Evolutionary conservation across 92 coral and sea anemone genomes (phyloP).

Genomic region (Zoanthus sociatus): DNA sequence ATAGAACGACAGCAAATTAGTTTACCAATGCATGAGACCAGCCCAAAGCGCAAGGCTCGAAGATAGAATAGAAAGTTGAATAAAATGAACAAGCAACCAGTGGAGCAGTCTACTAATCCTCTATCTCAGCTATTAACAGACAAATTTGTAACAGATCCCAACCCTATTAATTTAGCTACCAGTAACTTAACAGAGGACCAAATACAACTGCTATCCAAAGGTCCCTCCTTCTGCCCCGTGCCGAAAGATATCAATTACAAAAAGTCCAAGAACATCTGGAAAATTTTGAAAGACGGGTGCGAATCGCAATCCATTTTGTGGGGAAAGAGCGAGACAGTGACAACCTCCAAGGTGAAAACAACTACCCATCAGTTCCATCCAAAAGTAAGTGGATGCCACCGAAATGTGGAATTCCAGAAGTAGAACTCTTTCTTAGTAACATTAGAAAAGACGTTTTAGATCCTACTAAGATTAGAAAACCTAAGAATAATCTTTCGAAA

Average conservation of each 20-base stretch:
- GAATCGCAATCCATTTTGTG: slow-evolving; percentile 21
- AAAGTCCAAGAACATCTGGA: slow-evolving; percentile 28
- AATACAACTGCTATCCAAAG: slow-evolving; percentile 36
- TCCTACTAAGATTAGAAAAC: slow-evolving; percentile 26
- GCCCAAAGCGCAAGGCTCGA: slow-evolving; percentile 29
- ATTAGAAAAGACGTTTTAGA: slow-evolving; percentile 22
- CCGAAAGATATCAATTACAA: slow-evolving; percentile 27
- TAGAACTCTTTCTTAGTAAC: neutral
- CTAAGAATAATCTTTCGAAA: slow-evolving; percentile 16
- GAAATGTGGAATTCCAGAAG: slow-evolving; percentile 11
- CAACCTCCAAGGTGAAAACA: neutral
- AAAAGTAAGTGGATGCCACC: slow-evolving; percentile 32
- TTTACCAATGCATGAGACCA: slow-evolving; percentile 10
- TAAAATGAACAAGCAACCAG: slow-evolving; percentile 25
- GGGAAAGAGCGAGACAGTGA: neutral
- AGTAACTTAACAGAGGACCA: slow-evolving; percentile 19
- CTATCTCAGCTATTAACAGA: slow-evolving; percentile 23
- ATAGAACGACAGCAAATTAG: slow-evolving; percentile 13
- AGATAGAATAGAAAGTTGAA: slow-evolving; percentile 18
- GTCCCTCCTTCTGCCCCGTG: slow-evolving; percentile 32
- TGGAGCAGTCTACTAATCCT: slow-evolving; percentile 23
- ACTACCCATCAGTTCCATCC: neutral
- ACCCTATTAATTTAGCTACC: slow-evolving; percentile 15
- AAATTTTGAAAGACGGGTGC: slow-evolving; percentile 40
- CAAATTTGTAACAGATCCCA: slow-evolving; percentile 21